A percentile compares a stretch with the other conserved stretches of the same genome.
Conservation (phyloP, 2,797 vertebrate genomes). For the Poecilia picta region DNA sequence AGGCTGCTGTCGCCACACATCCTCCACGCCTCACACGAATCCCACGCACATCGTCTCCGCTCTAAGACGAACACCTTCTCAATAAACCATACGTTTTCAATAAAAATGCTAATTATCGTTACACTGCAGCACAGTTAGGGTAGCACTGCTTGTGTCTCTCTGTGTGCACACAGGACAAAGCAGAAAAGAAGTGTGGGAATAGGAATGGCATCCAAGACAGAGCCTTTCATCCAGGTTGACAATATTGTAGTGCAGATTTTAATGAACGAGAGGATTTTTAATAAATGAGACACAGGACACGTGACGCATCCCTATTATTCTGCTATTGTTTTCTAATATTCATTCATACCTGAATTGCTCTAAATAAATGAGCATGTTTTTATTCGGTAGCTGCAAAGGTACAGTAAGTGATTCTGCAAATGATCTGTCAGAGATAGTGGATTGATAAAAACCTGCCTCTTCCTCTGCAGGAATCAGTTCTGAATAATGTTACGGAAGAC, state of each 20-base stretch:
- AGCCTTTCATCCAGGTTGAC: conserved; percentile 32
- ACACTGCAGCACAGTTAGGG: conserved; percentile 58
- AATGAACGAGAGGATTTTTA: conserved; percentile 54
- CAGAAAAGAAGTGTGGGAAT: conserved; percentile 10
- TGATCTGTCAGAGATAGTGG: conserved; percentile 49
- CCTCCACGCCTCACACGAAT: conserved; percentile 18
- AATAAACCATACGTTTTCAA: conserved; percentile 79
- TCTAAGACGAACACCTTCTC: conserved; percentile 62
- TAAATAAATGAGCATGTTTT: conserved; percentile 36
- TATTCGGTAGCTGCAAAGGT: conserved; percentile 22
- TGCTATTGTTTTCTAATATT: conserved; percentile 41
- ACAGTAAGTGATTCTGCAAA: conserved; percentile 50
- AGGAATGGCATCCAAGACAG: conserved; percentile 20
- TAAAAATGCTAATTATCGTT: conserved; percentile 80
- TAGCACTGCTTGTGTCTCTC: conserved; percentile 41
- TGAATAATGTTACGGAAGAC: conserved; percentile 28
- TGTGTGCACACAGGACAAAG: conserved; percentile 24
- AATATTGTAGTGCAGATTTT: conserved; percentile 29
- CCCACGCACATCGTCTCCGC: conserved; percentile 24
- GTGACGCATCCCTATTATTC: conserved; percentile 40
- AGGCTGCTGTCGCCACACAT: conserved; percentile 59
- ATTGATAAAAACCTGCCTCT: conserved; percentile 38
- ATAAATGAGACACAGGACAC: conserved; percentile 46
- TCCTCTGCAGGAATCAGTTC: conserved; percentile 46
- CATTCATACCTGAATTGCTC: conserved; percentile 26